Base-by-base conservation (phyloP, 1,140 invertebrate genomes). In the Heliconius melpomene region DNA sequence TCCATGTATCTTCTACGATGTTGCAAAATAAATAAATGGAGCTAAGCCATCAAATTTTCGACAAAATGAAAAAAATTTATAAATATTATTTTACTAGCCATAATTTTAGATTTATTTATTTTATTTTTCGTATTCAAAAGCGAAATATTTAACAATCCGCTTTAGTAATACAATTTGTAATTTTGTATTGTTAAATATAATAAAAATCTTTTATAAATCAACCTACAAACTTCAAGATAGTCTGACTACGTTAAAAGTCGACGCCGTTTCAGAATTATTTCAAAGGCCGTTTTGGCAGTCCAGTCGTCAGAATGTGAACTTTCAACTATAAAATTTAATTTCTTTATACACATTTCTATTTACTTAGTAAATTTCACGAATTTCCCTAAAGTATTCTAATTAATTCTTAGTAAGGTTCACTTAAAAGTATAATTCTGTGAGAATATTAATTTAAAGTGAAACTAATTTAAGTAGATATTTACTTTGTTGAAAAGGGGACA, bases 331-430 rank as follows among this genome's bases (percentile, higher is more conserved):
- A 70, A 70, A 76, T 76, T 26, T 76, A 71, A 76, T 76, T 76
- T 76, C 75, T 70, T 76, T 23, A 76, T 70, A 70, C 57, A 76
- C 23, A 13, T 76, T 70, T 18, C 60, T 50, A 57, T 76, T 76
- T 76, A 70, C 75, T 76, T 8, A 36, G 75, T 70, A 76, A 76
- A 76, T 76, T 76, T 50, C 66, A 20, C n/a, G 16, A 76, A 71
- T 76, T 75, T 75, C 23, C 18, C 29, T 71, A 66, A 66, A 66
- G 23, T 66, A n/a, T 60, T 60, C 13, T 60, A 60, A 60, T 60
- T 60, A 60, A 26, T 60, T 60, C 23, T 9, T 7, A 60, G n/a
- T 60, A 60, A 60, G 23, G 23, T 60, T 60, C 23, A 26, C n/a
- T 11, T 13, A 60, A 60, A 60, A 60, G 8, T 11, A 60, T 60